Percentiles rank a stretch among this genome's conserved stretches.
These are phyloP conservation scores for Odontophorus gujanensis DNA, from an alignment of 2,113 vertebrate genomes.

Conservation along the genomic window DNA sequence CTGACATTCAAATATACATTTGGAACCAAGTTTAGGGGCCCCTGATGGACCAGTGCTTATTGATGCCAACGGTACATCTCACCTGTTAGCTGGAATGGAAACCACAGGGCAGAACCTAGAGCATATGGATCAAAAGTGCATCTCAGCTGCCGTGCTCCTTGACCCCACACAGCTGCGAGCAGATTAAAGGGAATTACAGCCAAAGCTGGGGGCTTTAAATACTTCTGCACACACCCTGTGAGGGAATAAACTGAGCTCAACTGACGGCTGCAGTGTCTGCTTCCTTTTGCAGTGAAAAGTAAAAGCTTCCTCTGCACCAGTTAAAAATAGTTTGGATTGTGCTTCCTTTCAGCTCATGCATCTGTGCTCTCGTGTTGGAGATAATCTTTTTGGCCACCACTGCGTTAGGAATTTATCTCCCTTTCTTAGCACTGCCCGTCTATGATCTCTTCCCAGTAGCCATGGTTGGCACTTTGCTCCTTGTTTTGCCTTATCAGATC, in stretches of 20 bases:
- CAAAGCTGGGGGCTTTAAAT: not conserved
- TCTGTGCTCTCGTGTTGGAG: not conserved
- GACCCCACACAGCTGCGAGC: constrained; percentile 11
- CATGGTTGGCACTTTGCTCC: not conserved
- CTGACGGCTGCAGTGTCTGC: constrained; percentile 1
- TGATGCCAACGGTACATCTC: not conserved
- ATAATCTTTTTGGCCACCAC: not conserved
- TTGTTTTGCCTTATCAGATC: not conserved
- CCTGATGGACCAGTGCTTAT: not conserved
- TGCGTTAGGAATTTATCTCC: not conserved
- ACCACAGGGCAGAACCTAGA: not conserved
- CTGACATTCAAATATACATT: not conserved
- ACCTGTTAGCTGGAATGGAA: not conserved
- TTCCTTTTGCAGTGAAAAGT: constrained; percentile 5
- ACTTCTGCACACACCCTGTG: not conserved
- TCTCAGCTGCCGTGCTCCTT: constrained; percentile 54
- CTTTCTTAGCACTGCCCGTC: not conserved
- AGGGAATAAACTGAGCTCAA: not conserved
- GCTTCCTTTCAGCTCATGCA: constrained; percentile 37
- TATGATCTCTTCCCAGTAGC: not conserved
- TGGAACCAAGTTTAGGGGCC: not conserved
- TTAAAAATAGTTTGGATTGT: constrained; percentile 48
- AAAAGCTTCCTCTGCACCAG: constrained; percentile 47
- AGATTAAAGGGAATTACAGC: constrained; percentile 11
- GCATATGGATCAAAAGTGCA: not conserved